phyloP scores from a whole-genome alignment of 2,797 vertebrate genomes.

The Manis crassicaudata region DNA sequence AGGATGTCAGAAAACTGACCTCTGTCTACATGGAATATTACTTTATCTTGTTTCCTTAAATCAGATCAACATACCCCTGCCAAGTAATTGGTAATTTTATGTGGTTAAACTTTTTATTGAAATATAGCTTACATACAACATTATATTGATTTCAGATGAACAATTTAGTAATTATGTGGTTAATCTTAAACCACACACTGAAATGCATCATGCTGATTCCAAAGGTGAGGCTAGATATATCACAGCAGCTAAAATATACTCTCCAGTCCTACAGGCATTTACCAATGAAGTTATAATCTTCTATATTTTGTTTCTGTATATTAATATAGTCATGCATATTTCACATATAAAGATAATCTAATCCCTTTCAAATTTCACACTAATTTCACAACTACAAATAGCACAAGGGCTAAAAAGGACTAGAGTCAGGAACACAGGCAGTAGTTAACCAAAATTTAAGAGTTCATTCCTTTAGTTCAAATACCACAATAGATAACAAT shows the following conservation, averaged over 20 bases:
- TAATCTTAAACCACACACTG: background rate
- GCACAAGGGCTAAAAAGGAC: conserved; percentile 1
- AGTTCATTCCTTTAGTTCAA: conserved; percentile 21
- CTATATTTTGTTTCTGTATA: background rate
- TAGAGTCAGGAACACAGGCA: background rate
- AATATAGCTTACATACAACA: no score
- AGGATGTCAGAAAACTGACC: conserved; percentile 29
- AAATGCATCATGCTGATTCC: background rate
- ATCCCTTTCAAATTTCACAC: conserved; percentile 29
- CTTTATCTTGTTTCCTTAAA: conserved; percentile 34
- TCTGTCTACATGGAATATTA: background rate
- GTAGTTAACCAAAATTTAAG: conserved; percentile 32
- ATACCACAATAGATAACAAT: background rate
- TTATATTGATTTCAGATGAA: no score
- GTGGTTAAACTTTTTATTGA: background rate
- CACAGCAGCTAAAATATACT: background rate
- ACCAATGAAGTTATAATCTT: conserved; percentile 40
- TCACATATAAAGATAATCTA: background rate
- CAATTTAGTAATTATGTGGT: background rate
- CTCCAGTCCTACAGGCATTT: background rate
- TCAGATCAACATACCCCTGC: conserved; percentile 39
- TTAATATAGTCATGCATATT: background rate
- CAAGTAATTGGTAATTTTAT: conserved; percentile 27
- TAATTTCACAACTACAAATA: conserved; percentile 42
- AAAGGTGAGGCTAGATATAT: background rate